A percentile compares a stretch with the other conserved stretches of the same genome.
phyloP scores from a whole-genome alignment of 2,113 vertebrate species.

The Carassius carassius region DNA sequence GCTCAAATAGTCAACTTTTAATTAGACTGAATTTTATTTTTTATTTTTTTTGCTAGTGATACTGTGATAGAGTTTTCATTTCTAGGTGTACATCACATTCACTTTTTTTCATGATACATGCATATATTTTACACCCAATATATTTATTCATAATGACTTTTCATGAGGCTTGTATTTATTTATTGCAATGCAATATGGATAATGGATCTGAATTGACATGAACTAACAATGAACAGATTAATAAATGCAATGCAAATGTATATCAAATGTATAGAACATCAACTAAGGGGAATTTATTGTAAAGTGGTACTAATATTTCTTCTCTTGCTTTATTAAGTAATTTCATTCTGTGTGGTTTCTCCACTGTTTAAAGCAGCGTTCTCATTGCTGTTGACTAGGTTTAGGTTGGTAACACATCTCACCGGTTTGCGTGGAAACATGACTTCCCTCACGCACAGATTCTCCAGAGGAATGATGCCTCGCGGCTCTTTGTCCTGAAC shows the following conservation, averaged over 20 bases:
- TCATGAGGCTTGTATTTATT: neutral
- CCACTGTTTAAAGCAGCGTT: no score
- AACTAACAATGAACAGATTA: no score
- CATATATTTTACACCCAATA: neutral
- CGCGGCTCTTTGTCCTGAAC: slow-evolving; percentile 92
- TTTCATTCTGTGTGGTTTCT: no score
- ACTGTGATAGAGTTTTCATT: no score
- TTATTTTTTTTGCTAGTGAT: no score
- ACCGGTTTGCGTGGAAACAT: slow-evolving; percentile 88
- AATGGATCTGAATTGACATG: neutral
- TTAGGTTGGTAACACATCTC: slow-evolving; percentile 5
- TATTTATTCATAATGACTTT: neutral
- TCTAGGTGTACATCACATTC: neutral
- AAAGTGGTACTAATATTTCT: no score
- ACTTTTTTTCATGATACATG: neutral
- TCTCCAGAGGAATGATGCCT: slow-evolving; percentile 93
- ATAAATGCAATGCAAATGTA: no score
- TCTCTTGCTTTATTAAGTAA: no score
- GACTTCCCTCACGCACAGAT: slow-evolving; percentile 86
- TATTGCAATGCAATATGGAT: neutral
- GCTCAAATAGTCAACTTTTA: neutral
- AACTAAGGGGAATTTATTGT: no score
- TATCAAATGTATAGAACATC: no score
- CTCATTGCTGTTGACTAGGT: no score
- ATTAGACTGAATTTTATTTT: neutral